phyloP scores from a whole-genome alignment of 2,888 invertebrate genomes.

The Leucophora obtusa region DNA sequence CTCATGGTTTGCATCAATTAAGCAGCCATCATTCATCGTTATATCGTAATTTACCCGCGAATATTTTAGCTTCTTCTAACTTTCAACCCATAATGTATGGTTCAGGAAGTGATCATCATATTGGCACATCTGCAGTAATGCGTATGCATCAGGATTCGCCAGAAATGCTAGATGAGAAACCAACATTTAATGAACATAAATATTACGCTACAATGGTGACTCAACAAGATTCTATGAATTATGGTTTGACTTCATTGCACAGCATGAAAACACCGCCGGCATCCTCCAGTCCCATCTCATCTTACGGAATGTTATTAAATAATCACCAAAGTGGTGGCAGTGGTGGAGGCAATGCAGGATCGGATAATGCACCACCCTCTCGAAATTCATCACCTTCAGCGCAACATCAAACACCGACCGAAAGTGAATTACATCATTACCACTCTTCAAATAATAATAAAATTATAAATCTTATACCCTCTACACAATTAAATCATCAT shows the following conservation, averaged over 20 bases:
- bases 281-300: conserved; percentile 72
- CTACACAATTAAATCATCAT: conserved; percentile 71
- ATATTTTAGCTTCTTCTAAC: conserved; percentile 70
- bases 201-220: conserved; percentile 71
- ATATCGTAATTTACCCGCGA: conserved; percentile 72
- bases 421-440: conserved; percentile 70
- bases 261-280: conserved; percentile 72
- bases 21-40: conserved; percentile 65
- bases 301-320: conserved; percentile 68
- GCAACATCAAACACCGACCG: conserved; percentile 69
- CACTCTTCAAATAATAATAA: conserved; percentile 47
- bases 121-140: conserved; percentile 52
- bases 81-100: conserved; percentile 71
- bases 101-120: conserved; percentile 44
- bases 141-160: conserved; percentile 73
- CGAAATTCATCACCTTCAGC: conserved; percentile 71
- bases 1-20: conserved; percentile 61
- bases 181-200: conserved; percentile 73
- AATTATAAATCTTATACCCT: conserved; percentile 63
- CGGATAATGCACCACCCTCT: conserved; percentile 61
- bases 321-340: conserved; percentile 44
- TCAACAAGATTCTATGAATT: conserved; percentile 59
- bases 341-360: conserved; percentile 6
- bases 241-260: conserved; percentile 63
- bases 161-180: conserved; percentile 74